Base-by-base conservation (phyloP, 2,888 invertebrate species). In the Lasiommata megera region DNA sequence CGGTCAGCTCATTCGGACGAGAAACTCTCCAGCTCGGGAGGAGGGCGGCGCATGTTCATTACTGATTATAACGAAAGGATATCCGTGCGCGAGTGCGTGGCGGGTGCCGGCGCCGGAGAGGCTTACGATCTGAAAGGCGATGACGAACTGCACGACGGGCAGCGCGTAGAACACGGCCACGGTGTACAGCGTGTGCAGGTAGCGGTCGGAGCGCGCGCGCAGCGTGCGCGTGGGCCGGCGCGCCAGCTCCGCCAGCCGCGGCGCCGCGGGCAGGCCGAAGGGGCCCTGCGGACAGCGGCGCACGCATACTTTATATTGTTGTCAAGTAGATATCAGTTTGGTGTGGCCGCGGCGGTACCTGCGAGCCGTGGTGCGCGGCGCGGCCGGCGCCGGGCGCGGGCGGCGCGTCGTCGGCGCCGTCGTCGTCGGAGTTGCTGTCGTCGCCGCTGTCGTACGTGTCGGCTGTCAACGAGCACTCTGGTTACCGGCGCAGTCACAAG, bases 131-230 rank as follows among this genome's bases (percentile, higher is more conserved):
- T 97, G 96, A 82, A 96, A 96, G n/a, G 94, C 95, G 62, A 94
- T 88, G 14, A 97, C 96, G 67, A 97, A 92, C 84, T 98, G 97
- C 54, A 97, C 89, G 16, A 96, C 97, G 12, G 97, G 97, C 68
- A 97, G 91, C 41, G 94, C 94, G 86, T 97, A 97, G 89, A 98
- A 97, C 44, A 96, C 92, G 6, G 96, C 94, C 43, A 97, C 94
- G 6, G 96, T 96, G 63, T 94, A 80, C 18, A 95, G 93, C 81
- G 94, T 95, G 78, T 80, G 74, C 52, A 88, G 79, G 76, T 90
- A 90, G 68, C 89, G 68, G 94, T 88, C 70, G 82, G 91, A 66
- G 90, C 92, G 92, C 85, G 86, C 70, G 83, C 68, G 72, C 69
- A 88, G 76, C 68, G 85, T 84, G 67, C 79, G 80, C 23, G 54